Conservation (phyloP, 2,888 invertebrate genomes). For the Protonemura montana region DNA sequence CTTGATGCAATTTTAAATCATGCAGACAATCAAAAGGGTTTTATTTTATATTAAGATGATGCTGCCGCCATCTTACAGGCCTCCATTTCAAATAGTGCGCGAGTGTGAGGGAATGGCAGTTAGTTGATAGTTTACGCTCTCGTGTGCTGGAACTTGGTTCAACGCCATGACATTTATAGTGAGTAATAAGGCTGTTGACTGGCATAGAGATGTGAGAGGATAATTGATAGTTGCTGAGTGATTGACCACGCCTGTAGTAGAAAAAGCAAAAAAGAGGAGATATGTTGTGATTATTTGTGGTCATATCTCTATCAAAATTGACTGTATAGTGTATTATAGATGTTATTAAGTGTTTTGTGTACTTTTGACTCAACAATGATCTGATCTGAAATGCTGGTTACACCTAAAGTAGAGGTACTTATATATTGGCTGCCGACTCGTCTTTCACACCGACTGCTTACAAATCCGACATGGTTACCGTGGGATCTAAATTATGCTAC, state of each 20-base stretch:
- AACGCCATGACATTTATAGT: constrained; percentile 23
- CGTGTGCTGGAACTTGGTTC: neutral
- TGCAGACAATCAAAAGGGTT: constrained; percentile 40
- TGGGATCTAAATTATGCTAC: neutral
- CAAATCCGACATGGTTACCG: neutral
- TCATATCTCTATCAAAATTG: constrained; percentile 41
- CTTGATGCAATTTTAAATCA: neutral
- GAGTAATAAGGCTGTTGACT: neutral
- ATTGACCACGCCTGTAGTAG: neutral
- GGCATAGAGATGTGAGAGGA: neutral
- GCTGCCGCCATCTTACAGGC: constrained; percentile 37
- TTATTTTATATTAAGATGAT: constrained; percentile 36
- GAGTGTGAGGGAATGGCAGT: constrained; percentile 37
- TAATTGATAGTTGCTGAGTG: neutral
- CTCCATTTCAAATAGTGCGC: constrained; percentile 32
- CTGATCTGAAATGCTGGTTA: constrained; percentile 15
- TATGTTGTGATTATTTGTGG: constrained; percentile 37
- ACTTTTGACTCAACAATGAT: constrained; percentile 14
- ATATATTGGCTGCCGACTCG: neutral
- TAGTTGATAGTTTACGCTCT: constrained; percentile 34
- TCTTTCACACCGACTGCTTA: neutral
- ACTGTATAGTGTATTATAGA: neutral
- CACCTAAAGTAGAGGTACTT: neutral
- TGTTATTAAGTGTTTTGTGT: constrained; percentile 25
- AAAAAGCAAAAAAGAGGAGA: neutral